phyloP scores from a whole-genome alignment of 2,797 vertebrate species.

The Rhynchotus rufescens region DNA sequence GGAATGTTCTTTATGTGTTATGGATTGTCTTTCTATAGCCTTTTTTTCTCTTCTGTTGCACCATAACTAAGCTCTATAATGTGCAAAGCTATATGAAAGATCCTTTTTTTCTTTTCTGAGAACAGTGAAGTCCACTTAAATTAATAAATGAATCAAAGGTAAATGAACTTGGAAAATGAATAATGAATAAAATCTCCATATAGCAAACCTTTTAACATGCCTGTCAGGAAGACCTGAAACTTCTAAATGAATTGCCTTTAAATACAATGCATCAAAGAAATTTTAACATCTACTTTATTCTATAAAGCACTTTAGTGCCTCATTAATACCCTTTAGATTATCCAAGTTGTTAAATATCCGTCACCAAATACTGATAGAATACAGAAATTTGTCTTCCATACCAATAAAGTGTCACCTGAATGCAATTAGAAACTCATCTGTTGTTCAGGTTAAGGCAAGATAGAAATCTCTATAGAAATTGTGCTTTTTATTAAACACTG shows the following conservation, averaged over 20 bases:
- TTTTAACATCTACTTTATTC: conserved; percentile 56
- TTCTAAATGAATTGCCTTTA: conserved; percentile 67
- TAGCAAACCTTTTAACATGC: conserved; percentile 60
- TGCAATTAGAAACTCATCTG: not conserved
- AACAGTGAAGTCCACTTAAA: conserved; percentile 24
- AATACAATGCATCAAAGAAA: conserved; percentile 59
- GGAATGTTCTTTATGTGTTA: not conserved
- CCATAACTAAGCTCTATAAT: conserved; percentile 1
- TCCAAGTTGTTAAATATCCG: conserved; percentile 28
- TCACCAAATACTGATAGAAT: conserved; percentile 38
- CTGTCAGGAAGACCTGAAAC: conserved; percentile 16
- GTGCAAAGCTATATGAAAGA: not conserved
- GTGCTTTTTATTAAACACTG: not conserved
- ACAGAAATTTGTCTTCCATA: conserved; percentile 35
- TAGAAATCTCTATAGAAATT: not conserved
- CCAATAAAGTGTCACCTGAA: not conserved
- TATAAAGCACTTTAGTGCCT: conserved; percentile 55
- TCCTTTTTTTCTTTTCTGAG: conserved; percentile 3
- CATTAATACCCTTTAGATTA: conserved; percentile 66
- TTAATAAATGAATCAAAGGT: conserved; percentile 65
- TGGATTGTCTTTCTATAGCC: not conserved
- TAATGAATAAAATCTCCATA: conserved; percentile 63
- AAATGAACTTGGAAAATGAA: conserved; percentile 62
- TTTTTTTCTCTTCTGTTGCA: conserved; percentile 4
- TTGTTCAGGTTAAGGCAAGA: conserved; percentile 28